Evolutionary conservation across 2,888 invertebrate genomes (phyloP), one percentile per base, ranked within the genome.

Genomic region (Pasiphila rectangulata): DNA sequence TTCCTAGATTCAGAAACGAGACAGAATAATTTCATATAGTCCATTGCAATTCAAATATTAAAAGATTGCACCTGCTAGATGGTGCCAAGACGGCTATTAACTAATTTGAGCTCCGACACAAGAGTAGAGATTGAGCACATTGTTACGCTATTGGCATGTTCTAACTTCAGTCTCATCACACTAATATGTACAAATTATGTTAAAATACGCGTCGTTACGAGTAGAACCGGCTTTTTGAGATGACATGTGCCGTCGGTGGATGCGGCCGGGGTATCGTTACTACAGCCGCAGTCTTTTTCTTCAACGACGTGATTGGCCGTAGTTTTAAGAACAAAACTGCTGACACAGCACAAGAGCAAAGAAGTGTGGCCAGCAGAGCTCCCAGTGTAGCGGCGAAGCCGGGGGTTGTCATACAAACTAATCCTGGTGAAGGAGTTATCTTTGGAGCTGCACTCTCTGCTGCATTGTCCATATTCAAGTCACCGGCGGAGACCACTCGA

Each of bases 381-480:
- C 96, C 92, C 17, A 97, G 89, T 17, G 96, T 95, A 20, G 95
- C 94, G 24, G 96, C 94, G 69, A 97, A 97, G 6, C 97, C 96
- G n/a, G 96, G 95, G 2, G 96, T 96, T 0, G 97, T 96, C 96
- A 97, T 96, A 80, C 97, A 97, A 56, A 97, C 96, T 52, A 96
- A 86, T 2, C 93, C 92, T 2, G 95, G 95, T 0, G 95, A 91
- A 7, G 92, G 90, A 32, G 90, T 84, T 2, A 91, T 90, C 54
- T 88, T 87, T 21, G 91, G 90, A 27, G 90, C 88, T 16, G 72
- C 48, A 35, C 78, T 86, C 52, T 95, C 95, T 59, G 95, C 95
- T 41, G 96, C 87, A 17, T 94, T 85, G 77, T 97, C 97, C 46
- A 96, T 94, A 48, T 87, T 87, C 46, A 97, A 87, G 76, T 97